These are phyloP conservation scores for Saturnia japonica DNA, from an alignment of 2,888 invertebrate genomes.

Conservation along the genomic window DNA sequence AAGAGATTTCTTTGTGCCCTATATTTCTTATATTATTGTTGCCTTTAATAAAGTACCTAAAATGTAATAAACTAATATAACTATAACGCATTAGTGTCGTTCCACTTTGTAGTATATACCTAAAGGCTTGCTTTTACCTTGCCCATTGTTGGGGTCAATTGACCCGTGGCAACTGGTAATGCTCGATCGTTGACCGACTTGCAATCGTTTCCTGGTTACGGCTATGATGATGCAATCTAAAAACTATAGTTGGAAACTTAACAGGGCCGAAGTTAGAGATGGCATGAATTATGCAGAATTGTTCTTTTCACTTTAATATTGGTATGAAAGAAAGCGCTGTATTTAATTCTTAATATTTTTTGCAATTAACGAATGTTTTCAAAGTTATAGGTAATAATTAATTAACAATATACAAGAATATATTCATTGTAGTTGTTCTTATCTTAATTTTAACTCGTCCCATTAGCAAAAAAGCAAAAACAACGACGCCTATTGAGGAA, in stretches of 20 bases:
- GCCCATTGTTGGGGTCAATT: conserved; percentile 32
- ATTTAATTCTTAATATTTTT: neutral
- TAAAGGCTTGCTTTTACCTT: conserved; percentile 15
- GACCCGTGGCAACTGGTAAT: conserved; percentile 30
- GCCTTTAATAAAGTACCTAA: neutral
- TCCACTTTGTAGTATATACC: conserved; percentile 2
- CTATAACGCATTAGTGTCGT: neutral
- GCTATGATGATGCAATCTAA: conserved; percentile 20
- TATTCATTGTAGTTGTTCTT: no score
- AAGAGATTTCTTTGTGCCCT: neutral
- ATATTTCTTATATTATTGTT: neutral
- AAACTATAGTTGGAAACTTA: neutral
- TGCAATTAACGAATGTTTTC: no score
- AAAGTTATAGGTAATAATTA: no score
- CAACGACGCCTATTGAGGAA: no score
- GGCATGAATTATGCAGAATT: neutral
- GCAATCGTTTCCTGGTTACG: conserved; percentile 19
- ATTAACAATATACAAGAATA: no score
- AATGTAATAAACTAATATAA: conserved; percentile 3
- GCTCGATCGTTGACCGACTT: conserved; percentile 30
- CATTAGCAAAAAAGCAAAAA: no score
- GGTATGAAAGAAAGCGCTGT: neutral
- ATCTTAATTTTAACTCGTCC: no score
- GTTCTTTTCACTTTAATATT: neutral
- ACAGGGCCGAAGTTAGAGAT: conserved; percentile 5